These are phyloP conservation scores for Platycercus adscitus DNA, from an alignment of 2,113 vertebrate species.

Conservation along the genomic window DNA sequence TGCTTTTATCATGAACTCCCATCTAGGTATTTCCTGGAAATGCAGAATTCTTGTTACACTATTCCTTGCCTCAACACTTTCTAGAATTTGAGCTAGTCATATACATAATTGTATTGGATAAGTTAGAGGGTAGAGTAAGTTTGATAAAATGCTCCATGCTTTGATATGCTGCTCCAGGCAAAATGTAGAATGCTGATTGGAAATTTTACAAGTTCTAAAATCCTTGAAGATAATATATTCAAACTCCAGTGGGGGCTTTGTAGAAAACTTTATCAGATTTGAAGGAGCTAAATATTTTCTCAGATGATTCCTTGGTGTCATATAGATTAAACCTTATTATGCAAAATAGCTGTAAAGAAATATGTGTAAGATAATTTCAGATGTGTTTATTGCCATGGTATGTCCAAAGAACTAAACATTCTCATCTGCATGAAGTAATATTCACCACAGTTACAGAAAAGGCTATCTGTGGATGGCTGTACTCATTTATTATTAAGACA, in stretches of 20 bases:
- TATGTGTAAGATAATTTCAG: neutral
- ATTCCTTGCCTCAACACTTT: neutral
- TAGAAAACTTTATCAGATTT: constrained; percentile 47
- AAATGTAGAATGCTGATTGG: constrained; percentile 29
- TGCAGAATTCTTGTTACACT: constrained; percentile 9
- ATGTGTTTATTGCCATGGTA: neutral
- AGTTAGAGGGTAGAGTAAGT: neutral
- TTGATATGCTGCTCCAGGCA: constrained; percentile 51
- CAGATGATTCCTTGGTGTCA: neutral
- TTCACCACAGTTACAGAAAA: neutral
- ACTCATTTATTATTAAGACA: neutral
- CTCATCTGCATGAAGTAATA: neutral
- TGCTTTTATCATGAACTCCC: neutral
- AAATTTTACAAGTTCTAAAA: constrained; percentile 50
- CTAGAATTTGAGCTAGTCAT: neutral
- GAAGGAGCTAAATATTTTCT: constrained; percentile 50
- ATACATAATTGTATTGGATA: neutral
- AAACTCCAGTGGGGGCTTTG: neutral
- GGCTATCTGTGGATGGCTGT: neutral
- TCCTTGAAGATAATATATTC: constrained; percentile 61
- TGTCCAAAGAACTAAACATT: neutral
- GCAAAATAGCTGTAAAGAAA: neutral
- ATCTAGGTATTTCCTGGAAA: constrained; percentile 20
- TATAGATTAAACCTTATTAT: constrained; percentile 23
- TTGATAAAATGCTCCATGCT: constrained; percentile 49